Evolutionary conservation across 2,797 vertebrate genomes (phyloP).

Genomic region (Sebastes elongatus): DNA sequence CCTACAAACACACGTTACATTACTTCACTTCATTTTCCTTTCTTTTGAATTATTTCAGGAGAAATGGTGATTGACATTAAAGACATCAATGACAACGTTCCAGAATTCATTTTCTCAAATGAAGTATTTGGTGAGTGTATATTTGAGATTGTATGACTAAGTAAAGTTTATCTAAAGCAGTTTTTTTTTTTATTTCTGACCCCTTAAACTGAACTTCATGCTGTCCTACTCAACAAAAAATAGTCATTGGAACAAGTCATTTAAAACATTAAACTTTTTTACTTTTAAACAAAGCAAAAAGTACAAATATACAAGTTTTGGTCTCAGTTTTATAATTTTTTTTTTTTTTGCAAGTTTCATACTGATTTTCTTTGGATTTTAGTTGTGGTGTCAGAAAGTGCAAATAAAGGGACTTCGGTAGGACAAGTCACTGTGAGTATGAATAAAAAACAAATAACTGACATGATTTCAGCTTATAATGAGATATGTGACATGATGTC

Average conservation of each 20-base stretch:
- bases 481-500: not conserved
- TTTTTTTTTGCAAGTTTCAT: not conserved
- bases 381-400: conserved; percentile 92
- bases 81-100: conserved; percentile 92
- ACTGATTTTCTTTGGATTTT: conserved; percentile 18
- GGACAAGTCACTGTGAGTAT: conserved; percentile 84
- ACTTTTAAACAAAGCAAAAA: not conserved
- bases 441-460: not conserved
- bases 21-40: not conserved
- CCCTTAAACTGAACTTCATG: not conserved
- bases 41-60: conserved; percentile 74
- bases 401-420: conserved; percentile 81
- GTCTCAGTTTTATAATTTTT: not conserved
- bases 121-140: conserved; percentile 70
- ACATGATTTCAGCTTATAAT: not conserved
- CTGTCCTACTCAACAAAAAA: not conserved
- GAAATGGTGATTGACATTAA: conserved; percentile 83
- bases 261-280: not conserved
- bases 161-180: not conserved
- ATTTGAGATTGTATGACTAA: not conserved
- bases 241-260: not conserved
- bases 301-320: not conserved
- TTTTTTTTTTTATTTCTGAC: not conserved
- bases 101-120: conserved; percentile 77
- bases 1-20: not conserved